These are phyloP conservation scores for Hybognathus amarus DNA, from an alignment of 2,797 vertebrate species.

Conservation along the genomic window DNA sequence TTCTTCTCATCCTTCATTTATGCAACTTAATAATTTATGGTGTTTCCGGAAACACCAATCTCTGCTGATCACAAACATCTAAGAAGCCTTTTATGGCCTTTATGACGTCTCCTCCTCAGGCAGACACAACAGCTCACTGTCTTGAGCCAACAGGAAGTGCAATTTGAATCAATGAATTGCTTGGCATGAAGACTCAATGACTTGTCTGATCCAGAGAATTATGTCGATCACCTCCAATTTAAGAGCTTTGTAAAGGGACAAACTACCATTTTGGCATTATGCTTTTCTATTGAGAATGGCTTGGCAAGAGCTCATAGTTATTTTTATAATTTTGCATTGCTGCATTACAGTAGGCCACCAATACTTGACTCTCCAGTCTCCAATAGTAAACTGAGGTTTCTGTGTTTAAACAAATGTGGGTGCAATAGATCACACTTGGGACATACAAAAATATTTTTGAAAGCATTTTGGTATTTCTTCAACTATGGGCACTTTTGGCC, in stretches of 20 bases:
- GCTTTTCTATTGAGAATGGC: constrained; percentile 19
- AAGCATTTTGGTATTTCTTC: neutral
- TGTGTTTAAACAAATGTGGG: constrained; percentile 17
- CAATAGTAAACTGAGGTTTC: constrained; percentile 15
- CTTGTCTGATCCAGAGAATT: neutral
- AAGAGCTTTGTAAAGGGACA: neutral
- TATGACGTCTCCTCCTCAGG: constrained; percentile 21
- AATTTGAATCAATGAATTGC: constrained; percentile 7
- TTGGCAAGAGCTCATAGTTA: constrained; percentile 19
- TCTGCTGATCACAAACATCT: constrained; percentile 59
- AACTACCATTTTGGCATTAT: constrained; percentile 9
- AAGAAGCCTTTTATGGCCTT: constrained; percentile 51
- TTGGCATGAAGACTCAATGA: neutral
- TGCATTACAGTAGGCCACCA: neutral
- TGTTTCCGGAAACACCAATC: constrained; percentile 59
- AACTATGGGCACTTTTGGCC: neutral
- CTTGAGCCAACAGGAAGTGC: constrained; percentile 22
- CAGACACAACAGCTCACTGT: constrained; percentile 45
- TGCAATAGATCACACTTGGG: neutral
- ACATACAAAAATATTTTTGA: neutral
- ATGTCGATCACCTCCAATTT: neutral
- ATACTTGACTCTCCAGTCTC: constrained; percentile 23
- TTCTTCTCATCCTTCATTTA: constrained; percentile 48
- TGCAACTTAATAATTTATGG: constrained; percentile 64
- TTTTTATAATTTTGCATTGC: constrained; percentile 2